Conservation (phyloP, 30 jellyfish, hydroid and myxozoan genomes). For the Nemopilema nomurai region DNA sequence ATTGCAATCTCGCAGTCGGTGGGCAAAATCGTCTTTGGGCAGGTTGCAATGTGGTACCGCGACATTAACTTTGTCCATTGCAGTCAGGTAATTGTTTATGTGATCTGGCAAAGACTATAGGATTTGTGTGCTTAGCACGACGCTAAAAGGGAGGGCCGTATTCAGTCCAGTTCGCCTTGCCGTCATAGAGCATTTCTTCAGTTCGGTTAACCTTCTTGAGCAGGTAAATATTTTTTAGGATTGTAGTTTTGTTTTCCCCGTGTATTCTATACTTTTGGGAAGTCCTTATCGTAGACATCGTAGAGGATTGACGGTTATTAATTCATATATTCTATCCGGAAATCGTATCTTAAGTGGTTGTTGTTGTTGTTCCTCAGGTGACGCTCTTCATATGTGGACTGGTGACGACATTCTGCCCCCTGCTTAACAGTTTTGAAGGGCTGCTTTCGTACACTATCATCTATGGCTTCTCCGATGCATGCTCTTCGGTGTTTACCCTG, state of each 20-base stretch:
- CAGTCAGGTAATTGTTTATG: constrained; percentile 25
- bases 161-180: background rate
- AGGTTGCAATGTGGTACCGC: constrained; percentile 36
- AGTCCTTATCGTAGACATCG: too few relatives aligned
- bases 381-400: constrained; percentile 44
- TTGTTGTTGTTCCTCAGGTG: constrained; percentile 38
- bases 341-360: too few relatives aligned
- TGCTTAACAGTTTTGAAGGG: constrained; percentile 44
- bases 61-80: constrained; percentile 31
- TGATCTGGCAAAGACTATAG: background rate
- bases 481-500: constrained; percentile 33
- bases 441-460: constrained; percentile 42
- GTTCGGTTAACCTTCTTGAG: background rate
- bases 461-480: constrained; percentile 58
- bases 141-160: background rate
- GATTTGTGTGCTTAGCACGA: background rate
- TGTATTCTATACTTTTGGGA: too few relatives aligned
- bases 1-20: constrained; percentile 62
- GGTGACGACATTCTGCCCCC: constrained; percentile 63
- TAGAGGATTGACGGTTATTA: too few relatives aligned
- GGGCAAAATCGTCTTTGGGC: constrained; percentile 66
- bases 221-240: background rate
- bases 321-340: too few relatives aligned
- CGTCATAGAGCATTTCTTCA: background rate
- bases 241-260: background rate